These are phyloP conservation scores for Montipora capitata DNA, from an alignment of 92 coral and sea anemone genomes.

Conservation along the genomic window DNA sequence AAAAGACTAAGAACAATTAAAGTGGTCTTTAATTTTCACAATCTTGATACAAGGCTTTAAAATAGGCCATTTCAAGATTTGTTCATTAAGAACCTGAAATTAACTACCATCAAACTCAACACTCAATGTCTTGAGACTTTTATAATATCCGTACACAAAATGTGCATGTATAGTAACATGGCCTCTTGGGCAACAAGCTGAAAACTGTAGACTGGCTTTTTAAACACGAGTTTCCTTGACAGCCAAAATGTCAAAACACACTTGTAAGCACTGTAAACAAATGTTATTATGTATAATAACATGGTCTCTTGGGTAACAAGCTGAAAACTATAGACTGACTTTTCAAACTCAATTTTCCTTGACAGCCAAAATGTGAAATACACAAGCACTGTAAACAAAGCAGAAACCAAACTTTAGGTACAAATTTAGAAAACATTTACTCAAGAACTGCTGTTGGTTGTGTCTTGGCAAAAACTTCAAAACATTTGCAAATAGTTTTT, in stretches of 20 bases:
- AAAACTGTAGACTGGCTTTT: constrained; percentile 10
- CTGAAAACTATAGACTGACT: neutral
- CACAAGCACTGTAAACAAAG: neutral
- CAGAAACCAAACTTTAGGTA: no score
- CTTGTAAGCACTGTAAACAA: constrained; percentile 20
- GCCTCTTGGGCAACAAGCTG: neutral
- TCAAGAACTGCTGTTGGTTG: no score
- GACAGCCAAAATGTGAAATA: constrained; percentile 16
- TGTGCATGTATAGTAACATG: constrained; percentile 6
- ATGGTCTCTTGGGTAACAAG: no score
- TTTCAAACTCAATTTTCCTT: constrained; percentile 15
- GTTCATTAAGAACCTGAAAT: constrained; percentile 13
- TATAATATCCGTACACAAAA: constrained; percentile 22
- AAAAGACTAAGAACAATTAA: constrained; percentile 21
- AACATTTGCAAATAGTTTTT: no score
- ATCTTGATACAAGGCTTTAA: constrained; percentile 27
- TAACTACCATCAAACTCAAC: constrained; percentile 23
- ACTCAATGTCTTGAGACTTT: constrained; percentile 29
- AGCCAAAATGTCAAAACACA: constrained; percentile 22
- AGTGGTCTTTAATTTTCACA: constrained; percentile 32
- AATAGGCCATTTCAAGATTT: neutral
- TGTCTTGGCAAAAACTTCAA: no score
- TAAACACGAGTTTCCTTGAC: constrained; percentile 21
- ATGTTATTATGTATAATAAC: neutral
- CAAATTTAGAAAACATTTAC: no score